Percentiles rank a stretch among this genome's conserved stretches.
Evolutionary conservation across 2,888 invertebrate species (phyloP).

Genomic region (Taphrorychus bicolor): DNA sequence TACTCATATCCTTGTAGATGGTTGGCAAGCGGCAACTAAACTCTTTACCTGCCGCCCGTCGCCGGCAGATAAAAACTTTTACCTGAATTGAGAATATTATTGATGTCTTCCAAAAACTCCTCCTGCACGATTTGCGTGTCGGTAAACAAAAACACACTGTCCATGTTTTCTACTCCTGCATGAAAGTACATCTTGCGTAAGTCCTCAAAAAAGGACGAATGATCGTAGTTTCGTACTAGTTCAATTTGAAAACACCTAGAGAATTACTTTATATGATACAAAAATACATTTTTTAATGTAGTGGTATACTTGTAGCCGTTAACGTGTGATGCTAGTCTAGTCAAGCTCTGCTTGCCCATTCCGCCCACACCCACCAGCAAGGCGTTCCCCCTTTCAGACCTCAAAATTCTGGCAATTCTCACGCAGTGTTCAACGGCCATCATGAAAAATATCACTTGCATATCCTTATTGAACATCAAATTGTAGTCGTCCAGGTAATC

Average conservation of each 20-base stretch:
- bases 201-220: conserved; percentile 84
- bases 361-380: conserved; percentile 90
- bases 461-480: conserved; percentile 75
- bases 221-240: conserved; percentile 83
- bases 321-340: conserved; percentile 82
- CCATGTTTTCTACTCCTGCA: conserved; percentile 76
- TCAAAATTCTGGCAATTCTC: conserved; percentile 82
- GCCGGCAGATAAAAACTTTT: conserved; percentile 15
- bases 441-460: conserved; percentile 86
- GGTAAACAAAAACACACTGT: conserved; percentile 86
- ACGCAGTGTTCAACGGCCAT: conserved; percentile 90
- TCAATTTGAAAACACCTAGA: conserved; percentile 86
- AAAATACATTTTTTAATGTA: neutral
- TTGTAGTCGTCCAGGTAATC: conserved; percentile 89
- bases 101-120: conserved; percentile 90
- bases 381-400: conserved; percentile 88
- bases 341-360: conserved; percentile 88
- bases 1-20: too few species aligned
- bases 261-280: too few species aligned
- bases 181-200: conserved; percentile 78
- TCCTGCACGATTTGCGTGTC: conserved; percentile 91
- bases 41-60: neutral
- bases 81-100: conserved; percentile 91
- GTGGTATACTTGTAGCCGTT: conserved; percentile 75
- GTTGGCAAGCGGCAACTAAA: too few species aligned